Evolutionary conservation across 1,140 invertebrate species (phyloP), one percentile per base, ranked within the genome.

Genomic region (Drosophila rufa): DNA sequence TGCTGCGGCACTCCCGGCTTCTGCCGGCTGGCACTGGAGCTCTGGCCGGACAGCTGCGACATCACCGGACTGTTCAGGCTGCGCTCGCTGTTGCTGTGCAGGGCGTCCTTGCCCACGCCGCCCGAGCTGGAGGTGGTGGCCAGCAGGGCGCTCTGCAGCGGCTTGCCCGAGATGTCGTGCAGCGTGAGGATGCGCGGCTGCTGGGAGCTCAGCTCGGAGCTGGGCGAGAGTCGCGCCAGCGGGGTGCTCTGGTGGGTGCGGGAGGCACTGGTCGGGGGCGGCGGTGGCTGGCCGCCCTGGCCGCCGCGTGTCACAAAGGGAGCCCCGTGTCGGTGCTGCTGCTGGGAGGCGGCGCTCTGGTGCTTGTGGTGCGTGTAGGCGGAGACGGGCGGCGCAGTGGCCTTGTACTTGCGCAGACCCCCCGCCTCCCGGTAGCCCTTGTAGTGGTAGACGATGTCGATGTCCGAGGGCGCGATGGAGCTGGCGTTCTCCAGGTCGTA

Each of bases 401-500:
- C 95, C 93, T 97, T 98, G 92, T 97, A 98, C 93, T 97, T 98
- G 15, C 97, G 93, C 67, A 97, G 95, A 15, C 97, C 97, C 14
- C 94, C 95, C 2, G 95, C 95, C 92, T 97, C 96, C 0, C 97
- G 93, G 93, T 97, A 97, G 75, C 98, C 97, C 94, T 99, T 98
- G 92, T 99, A 99, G 92, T 99, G 98, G 86, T 98, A 98, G 2
- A 98, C 97, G 68, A 99, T 97, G 90, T 99, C 98, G 70, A 99
- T 99, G 93, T 99, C 98, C 12, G 98, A 98, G 0, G 98, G 98
- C 1, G 98, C 98, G 76, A 99, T 99, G 1, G 97, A 98, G 92
- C 98, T 98, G 1, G 98, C 98, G 93, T 99, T 99, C 93, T 99
- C 98, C 58, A 99, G 93, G 92, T 99, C 98, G 87, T 99, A 99